Base-by-base conservation (phyloP, 2,888 invertebrate species). In the Cryptocephalus primarius region DNA sequence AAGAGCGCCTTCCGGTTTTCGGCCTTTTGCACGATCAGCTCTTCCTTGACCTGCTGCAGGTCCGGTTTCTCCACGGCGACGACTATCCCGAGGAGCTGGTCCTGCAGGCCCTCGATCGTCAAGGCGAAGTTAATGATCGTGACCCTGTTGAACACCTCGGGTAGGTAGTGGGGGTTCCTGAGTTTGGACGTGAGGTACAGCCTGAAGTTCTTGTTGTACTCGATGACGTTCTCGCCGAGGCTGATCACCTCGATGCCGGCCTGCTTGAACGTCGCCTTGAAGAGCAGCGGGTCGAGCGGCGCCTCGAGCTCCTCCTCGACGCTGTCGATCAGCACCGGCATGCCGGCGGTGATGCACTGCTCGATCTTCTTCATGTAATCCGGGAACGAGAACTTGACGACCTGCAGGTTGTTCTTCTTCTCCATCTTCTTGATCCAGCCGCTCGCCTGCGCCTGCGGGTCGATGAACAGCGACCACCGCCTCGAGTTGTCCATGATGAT, bases 351-450 rank as follows among this genome's bases (percentile, higher is more conserved):
- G 51, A 90, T 75, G 59, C 84, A 83, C 38, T 76, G 77, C 71
- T 88, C 86, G 58, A 90, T 73, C 33, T 76, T 77, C 60, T 80
- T 78, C 81, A 88, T 83, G 62, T 86, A 88, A 69, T 83, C 80
- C 0, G 78, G 70, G 65, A 88, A 85, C 0, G 83, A 78, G 60
- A 88, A 80, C 64, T 85, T 87, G 31, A 88, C 74, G 3, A 86
- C 74, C 57, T 80, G 77, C 43, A 89, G 67, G 50, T 80, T 79
- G 63, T 80, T 82, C 1, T 74, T 69, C 62, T 83, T 85, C 69
- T 89, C 88, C 80, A 87, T 83, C 53, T 80, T 83, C 70, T 86
- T 86, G 14, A 89, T 80, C 89, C 89, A 90, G 65, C 82, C 83
- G 67, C 85, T 87, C 1, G 89, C 89, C 69, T 89, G 89, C 38